Base-by-base conservation (phyloP, 2,113 vertebrate genomes). In the Pterophyllum scalare region DNA sequence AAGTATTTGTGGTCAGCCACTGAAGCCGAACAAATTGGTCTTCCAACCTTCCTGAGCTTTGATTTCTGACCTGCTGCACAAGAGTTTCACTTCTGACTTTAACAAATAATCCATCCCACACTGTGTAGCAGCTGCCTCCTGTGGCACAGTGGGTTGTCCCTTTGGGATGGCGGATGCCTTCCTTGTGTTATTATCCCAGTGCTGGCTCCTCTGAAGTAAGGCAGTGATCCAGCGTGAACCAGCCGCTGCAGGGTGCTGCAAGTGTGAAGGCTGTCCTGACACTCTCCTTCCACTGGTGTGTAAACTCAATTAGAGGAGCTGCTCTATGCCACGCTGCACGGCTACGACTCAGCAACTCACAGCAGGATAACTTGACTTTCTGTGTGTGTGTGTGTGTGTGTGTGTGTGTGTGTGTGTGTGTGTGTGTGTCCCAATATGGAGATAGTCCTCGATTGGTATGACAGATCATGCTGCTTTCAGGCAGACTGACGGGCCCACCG, bases 241-340 rank as follows among this genome's bases (percentile, higher is more conserved):
- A 2, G 75, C 59, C 9, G 0, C 65, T 26, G 65, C 74, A 76
- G 83, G 52, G 72, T 15, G 60, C 56, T 84, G 43, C 67, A 24
- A 72, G 65, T 59, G 40, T 84, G 46, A 74, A 31, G 33, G 75
- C 75, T 59, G 57, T 74, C 62, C 89, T 1, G 49, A 80, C 59
- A 61, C 80, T 56, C 67, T 82, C 80, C 81, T 77, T 83, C 80
- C 78, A 80, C 22, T 86, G 77, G 57, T 90, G 84, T 89, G 85
- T 85, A 88, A 89, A 88, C 82, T 90, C 78, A 88, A 84, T 91
- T 86, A 88, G 83, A 49, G 77, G 28, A 65, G 31, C 15, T 60
- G 80, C 78, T 62, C 49, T 59, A 52, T 19, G 54, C 80, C 3
- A n/a, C 20, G 6, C 67, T 77, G 76, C 80, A 40, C 12, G 7